Base-by-base conservation (phyloP, 2,797 vertebrate genomes). In the Alcedo atthis region DNA sequence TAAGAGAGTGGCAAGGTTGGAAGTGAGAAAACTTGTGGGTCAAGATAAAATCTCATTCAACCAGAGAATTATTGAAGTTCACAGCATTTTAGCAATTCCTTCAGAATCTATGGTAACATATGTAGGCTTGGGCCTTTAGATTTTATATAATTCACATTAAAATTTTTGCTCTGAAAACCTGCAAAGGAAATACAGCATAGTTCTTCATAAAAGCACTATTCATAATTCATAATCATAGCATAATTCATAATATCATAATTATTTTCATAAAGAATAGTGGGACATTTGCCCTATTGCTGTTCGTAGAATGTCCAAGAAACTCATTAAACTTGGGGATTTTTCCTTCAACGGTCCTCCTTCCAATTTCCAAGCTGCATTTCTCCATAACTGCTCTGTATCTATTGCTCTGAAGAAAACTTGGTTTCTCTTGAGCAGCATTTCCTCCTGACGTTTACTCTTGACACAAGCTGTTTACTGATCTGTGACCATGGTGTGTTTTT, bases 341-440 rank as follows among this genome's bases (percentile, higher is more conserved):
- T 42, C 19, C 19, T 76, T 45, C 1, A 0, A 43, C 1, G 0
- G 16, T 51, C 26, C 35, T 12, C 51, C 43, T 40, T 80, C 22
- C 25, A 46, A 13, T 80, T 73, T 85, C 28, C 22, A 57, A 77
- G 24, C 13, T 68, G 43, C 46, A 76, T 67, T 55, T 80, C 55
- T 37, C 19, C 26, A 6, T n/a, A 68, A 49, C 21, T 68, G 25
- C 22, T 70, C 12, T 18, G 5, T 12, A 35, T 15, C 16, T 71
- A 22, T 37, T 33, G 8, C 55, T 93, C 6, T 14, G 73, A 76
- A 73, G 45, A 45, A 75, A 54, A 54, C 2, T 15, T 63, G 4
- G 32, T 76, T 80, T 51, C 12, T 57, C 46, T 46, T 46, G 42
- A 76, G 68, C 9, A 76, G 3, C 28, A 25, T 64, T 76, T 85